Evolutionary conservation across 2,113 vertebrate species (phyloP), one percentile per base, ranked within the genome.

Genomic region (Axis porcinus): DNA sequence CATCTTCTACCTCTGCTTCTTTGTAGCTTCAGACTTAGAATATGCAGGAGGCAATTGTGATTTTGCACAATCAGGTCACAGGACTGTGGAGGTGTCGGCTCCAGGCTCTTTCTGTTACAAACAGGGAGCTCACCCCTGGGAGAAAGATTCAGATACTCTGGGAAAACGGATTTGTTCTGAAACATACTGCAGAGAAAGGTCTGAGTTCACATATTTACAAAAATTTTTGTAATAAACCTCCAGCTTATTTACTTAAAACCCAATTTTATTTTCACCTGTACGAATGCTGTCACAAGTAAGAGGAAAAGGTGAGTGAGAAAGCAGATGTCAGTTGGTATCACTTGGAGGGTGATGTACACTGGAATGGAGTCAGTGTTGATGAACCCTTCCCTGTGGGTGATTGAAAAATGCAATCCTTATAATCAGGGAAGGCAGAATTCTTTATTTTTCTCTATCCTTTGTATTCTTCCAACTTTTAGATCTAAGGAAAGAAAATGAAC

Each of bases 241-340:
- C 13, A 89, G 28, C 2, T 45, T 95, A 78, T 81, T 96, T 45
- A 55, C 45, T 62, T 79, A 91, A 88, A 79, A 36, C 33, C 7
- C 4, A 27, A 2, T 81, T 96, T 81, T 81, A 81, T 86, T 86
- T 95, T 94, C 90, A 85, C 57, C 43, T 85, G 40, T 62, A 90
- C 2, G 28, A 74, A 52, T 87, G 14, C 43, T 95, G 27, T 81
- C 50, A 70, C 55, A 87, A 47, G 36, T 74, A 43, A 54, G 40
- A 95, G 21, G n/a, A 12, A 54, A 88, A 87, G 33, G 98, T 97
- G 88, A 81, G 28, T 96, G 47, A 92, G 3, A 83, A 60, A 82
- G 57, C 87, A 90, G 52, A 64, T 76, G 52, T 43, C 45, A n/a
- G 60, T 19, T 25, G 33, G 15, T 40, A 30, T 40, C 45, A 52